A percentile compares a stretch with the other conserved stretches of the same genome.
These are phyloP conservation scores for Parasteatoda tepidariorum DNA, from an alignment of 1,140 invertebrate genomes.

Conservation along the genomic window DNA sequence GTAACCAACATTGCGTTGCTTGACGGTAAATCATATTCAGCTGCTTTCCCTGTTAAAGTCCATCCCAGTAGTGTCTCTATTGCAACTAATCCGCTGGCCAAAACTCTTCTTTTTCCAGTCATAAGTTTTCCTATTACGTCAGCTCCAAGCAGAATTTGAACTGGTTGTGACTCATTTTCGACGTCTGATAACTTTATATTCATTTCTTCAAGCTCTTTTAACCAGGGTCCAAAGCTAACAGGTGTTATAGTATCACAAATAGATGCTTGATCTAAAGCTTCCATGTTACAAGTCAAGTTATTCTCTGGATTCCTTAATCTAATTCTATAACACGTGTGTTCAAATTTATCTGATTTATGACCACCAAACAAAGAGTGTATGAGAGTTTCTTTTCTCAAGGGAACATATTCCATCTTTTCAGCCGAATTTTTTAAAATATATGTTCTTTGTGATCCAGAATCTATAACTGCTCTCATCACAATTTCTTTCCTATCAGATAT, in stretches of 20 bases:
- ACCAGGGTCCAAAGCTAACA: slow-evolving; percentile 5
- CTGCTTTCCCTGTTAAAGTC: slow-evolving; percentile 65
- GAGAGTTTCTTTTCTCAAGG: slow-evolving; percentile 6
- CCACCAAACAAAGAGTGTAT: slow-evolving; percentile 15
- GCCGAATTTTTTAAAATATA: not conserved
- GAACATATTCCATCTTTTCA: slow-evolving; percentile 4
- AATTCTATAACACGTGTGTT: slow-evolving; percentile 20
- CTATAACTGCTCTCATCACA: not conserved
- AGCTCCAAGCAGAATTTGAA: not conserved
- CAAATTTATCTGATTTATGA: slow-evolving; percentile 15
- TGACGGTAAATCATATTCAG: not conserved
- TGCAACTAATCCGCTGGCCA: slow-evolving; percentile 64
- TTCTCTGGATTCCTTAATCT: slow-evolving; percentile 22
- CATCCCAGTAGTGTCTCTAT: slow-evolving; percentile 67
- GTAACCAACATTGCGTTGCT: not conserved
- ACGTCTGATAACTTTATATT: slow-evolving; percentile 4
- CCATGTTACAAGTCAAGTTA: not conserved
- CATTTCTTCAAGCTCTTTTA: slow-evolving; percentile 22
- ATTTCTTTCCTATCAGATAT: too few species aligned
- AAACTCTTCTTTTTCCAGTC: slow-evolving; percentile 64
- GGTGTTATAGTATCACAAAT: slow-evolving; percentile 10
- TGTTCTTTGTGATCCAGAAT: not conserved
- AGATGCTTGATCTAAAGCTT: too few species aligned
- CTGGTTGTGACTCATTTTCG: not conserved
- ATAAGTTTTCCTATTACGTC: slow-evolving; percentile 60